Conservation (phyloP, 1,140 invertebrate genomes). For the Chlorops oryzae region DNA sequence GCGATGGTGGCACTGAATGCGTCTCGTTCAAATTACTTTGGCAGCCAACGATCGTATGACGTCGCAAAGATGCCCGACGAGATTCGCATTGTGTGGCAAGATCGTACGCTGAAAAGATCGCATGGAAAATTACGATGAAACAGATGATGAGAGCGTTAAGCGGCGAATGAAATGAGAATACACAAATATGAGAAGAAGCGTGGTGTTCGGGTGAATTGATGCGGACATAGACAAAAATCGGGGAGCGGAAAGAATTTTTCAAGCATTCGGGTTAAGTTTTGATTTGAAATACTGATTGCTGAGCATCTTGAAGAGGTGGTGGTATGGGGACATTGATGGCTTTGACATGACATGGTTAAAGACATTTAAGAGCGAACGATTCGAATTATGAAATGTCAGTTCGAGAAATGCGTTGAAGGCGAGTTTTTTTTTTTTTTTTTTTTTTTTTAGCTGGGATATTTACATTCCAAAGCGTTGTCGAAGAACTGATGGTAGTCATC, state of each 20-base stretch:
- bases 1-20: conserved; percentile 66
- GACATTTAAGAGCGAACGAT: conserved; percentile 3
- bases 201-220: too few relatives aligned
- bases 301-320: too few relatives aligned
- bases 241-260: too few relatives aligned
- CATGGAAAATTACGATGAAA: neutral
- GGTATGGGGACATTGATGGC: too few relatives aligned
- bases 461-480: conserved; percentile 72
- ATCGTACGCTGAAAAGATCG: conserved; percentile 61
- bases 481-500: conserved; percentile 72
- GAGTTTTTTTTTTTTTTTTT: too few relatives aligned
- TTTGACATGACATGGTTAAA: conserved; percentile 11
- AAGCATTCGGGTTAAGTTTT: neutral
- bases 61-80: conserved; percentile 59
- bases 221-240: too few relatives aligned
- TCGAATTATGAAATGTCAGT: too few relatives aligned
- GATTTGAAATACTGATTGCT: too few relatives aligned
- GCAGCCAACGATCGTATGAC: conserved; percentile 62
- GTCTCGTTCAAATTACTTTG: conserved; percentile 52
- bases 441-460: conserved; percentile 30
- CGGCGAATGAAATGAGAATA: too few relatives aligned
- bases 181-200: too few relatives aligned
- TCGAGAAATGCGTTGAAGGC: too few relatives aligned
- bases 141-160: neutral
- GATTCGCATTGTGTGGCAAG: conserved; percentile 72